Evolutionary conservation across 1,140 invertebrate genomes (phyloP), one percentile per base, ranked within the genome.

Genomic region (Drosophila bipectinata): DNA sequence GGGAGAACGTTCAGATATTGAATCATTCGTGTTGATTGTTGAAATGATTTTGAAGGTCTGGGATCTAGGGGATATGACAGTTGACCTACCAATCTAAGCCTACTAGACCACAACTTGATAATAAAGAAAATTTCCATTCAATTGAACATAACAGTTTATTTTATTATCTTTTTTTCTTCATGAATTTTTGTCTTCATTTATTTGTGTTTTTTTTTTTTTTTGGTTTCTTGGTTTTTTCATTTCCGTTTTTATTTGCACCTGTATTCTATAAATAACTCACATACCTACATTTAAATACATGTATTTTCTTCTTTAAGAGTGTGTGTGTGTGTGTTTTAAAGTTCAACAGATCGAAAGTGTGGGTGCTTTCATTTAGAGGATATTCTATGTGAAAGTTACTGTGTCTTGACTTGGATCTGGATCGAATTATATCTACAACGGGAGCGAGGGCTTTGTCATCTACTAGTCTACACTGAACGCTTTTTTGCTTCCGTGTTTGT

Each of bases 131-230:
- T 14, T 7, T 0, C n/a, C 7, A 18, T 14, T 85, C 47, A 77
- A 85, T 84, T 85, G 81, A 84, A 84, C 82, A 84, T 84, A 84
- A 84, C 81, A 84, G 73, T 84, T 84, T 85, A 84, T 80, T 84
- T 87, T 85, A 81, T 84, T 80, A 79, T 85, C 72, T 54, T 58
- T 57, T 57, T 18, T 77, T 61, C 34, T 61, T 30, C 18, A 72
- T 73, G 68, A 44, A 52, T 45, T 57, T 71, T 71, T n/a, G n/a
- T n/a, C n/a, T n/a, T 54, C 66, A 60, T 41, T 59, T 45, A 24
- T 48, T 68, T 69, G n/a, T 55, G 15, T 15, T 37, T 18, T 12
- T n/a, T 15, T 15, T 15, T 15, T 15, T 15, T 15, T 15, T 56
- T 48, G 56, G 56, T 55, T 15, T 15, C 28, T 18, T 12, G 9